Evolutionary conservation across 2,888 invertebrate genomes (phyloP), one percentile per base, ranked within the genome.

Genomic region (Callosobruchus maculatus): DNA sequence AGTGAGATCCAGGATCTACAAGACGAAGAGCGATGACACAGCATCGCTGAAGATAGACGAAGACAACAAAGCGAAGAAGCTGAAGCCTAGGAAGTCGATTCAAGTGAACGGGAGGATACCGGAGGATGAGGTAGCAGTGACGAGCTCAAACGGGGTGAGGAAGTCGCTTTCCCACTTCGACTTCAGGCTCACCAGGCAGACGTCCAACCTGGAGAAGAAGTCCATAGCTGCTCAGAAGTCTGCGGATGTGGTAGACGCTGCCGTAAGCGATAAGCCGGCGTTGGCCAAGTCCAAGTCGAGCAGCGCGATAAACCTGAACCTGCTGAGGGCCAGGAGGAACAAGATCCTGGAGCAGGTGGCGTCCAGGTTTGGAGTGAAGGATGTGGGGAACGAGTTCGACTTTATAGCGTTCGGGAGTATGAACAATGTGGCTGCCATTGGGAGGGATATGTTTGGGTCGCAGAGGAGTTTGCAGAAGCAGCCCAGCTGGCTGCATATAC

Each of bases 251-350:
- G 76, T 81, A 22, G 82, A 78, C 21, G 80, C 80, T 69, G 79
- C 76, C 71, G 72, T 72, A 49, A 71, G 67, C 21, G 80, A 81
- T 22, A 84, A 85, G 73, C 87, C 87, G 0, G 77, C 84, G 26
- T 79, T 87, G 75, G 85, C 84, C 31, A 88, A 88, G 78, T 85
- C 87, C 0, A 88, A 88, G 78, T 87, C 87, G 9, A 87, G 87
- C 74, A 87, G 87, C 81, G 85, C 87, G 7, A 88, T 88, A 66
- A 88, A 88, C 79, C 80, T 88, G 75, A 87, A 84, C 77, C 77
- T 87, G 76, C 78, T 87, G 71, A 80, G 87, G 69, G 83, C 84
- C 21, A 79, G 87, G 21, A 80, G 87, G 22, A 84, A 83, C 73
- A 86, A 85, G 77, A 78, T 85, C 20, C 74, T 84, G 76, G 85